phyloP scores from a whole-genome alignment of 30 jellyfish, hydroid and myxozoan species.

The Hydractinia echinata region DNA sequence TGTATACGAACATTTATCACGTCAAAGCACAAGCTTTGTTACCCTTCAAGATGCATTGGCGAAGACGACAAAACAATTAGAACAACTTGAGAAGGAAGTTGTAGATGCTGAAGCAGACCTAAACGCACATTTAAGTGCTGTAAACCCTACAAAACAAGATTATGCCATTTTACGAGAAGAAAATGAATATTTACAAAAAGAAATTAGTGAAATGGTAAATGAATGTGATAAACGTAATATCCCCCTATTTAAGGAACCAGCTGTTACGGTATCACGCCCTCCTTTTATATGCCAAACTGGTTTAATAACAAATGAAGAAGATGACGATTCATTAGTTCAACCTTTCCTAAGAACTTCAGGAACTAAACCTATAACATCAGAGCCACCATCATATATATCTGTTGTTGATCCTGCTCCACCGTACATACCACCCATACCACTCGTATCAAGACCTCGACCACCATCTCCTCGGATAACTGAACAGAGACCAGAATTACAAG shows the following conservation, averaged over 20 bases:
- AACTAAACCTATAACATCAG: not conserved
- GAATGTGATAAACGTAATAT: constrained; percentile 27
- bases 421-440: not conserved
- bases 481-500: not conserved
- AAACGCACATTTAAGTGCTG: constrained; percentile 3
- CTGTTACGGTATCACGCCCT: no score
- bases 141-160: constrained; percentile 26
- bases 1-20: not conserved
- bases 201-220: constrained; percentile 5
- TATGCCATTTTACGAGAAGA: constrained; percentile 3
- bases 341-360: not conserved
- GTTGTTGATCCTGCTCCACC: constrained; percentile 13
- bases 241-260: not conserved
- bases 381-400: not conserved
- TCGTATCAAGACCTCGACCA: constrained; percentile 1
- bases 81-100: constrained; percentile 18
- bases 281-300: not conserved
- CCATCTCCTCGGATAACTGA: not conserved
- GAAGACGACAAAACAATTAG: not conserved
- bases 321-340: constrained; percentile 2
- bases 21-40: not conserved
- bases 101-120: not conserved
- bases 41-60: constrained; percentile 14
- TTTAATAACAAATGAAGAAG: not conserved
- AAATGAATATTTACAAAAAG: not conserved